Base-by-base conservation (phyloP, 2,888 invertebrate genomes). In the Hydraecia micacea region DNA sequence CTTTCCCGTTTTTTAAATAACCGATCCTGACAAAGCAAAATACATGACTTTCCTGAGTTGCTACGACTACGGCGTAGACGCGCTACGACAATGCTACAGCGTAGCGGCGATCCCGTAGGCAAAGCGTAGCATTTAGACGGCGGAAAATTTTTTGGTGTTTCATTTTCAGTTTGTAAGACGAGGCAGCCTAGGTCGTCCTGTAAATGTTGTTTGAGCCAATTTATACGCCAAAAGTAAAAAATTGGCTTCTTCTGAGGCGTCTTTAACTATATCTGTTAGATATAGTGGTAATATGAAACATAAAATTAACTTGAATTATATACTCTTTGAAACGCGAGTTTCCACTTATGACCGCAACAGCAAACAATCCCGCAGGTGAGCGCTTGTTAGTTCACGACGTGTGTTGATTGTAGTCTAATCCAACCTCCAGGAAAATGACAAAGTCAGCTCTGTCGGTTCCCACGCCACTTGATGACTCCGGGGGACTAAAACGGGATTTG, bases 381-480 rank as follows among this genome's bases (percentile, higher is more conserved):
- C 18, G 46, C 9, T 83, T 58, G 49, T 83, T 60, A 83, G 63
- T 72, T 72, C 36, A 78, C 58, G 58, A 78, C 58, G 58, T 36
- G 46, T 55, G 52, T 68, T 67, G 49, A 71, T 32, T 36, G 66
- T 65, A 65, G 55, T 77, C 62, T 68, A 52, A 39, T 39, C 36
- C 63, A 81, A 83, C 39, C 76, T 81, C 28, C 36, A 69, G 21
- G 36, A 36, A 69, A 72, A 83, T 78, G 63, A 69, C 78, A 82
- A 71, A 74, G 49, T 65, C 80, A 63, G 83, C 70, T 67, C 70
- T 42, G 42, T 78, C 28, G 21, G 52, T 71, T 68, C 60, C 75
- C 84, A 68, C 80, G 63, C 68, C 46, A 75, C 68, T 83, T 69
- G 84, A 80, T 84, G 70, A 84, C 71, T 62, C 28, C 21, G 18